Evolutionary conservation across 2,113 vertebrate species (phyloP).

Genomic region (Hydrochoerus hydrochaeris): DNA sequence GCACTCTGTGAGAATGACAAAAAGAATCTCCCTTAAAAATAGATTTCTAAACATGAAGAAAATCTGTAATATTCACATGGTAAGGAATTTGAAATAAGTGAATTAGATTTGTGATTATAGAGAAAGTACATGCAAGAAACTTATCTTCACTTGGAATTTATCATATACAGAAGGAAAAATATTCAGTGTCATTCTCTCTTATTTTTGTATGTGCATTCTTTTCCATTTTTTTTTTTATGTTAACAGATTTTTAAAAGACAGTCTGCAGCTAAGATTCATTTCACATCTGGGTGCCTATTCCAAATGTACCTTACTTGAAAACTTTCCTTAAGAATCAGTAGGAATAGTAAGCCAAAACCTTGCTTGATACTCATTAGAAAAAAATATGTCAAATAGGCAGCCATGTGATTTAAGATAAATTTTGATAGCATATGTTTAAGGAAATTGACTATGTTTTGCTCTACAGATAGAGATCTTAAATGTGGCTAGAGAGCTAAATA

Average conservation of each 20-base stretch:
- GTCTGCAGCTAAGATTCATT: neutral
- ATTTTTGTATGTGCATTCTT: neutral
- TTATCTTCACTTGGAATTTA: slow-evolving; percentile 40
- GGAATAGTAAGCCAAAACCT: neutral
- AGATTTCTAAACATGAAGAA: neutral
- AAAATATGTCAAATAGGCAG: slow-evolving; percentile 29
- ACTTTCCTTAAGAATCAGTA: slow-evolving; percentile 28
- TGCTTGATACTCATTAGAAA: neutral
- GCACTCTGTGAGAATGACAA: slow-evolving; percentile 36
- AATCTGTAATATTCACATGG: neutral
- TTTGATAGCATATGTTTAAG: slow-evolving; percentile 19
- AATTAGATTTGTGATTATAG: neutral
- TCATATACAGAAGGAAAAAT: neutral
- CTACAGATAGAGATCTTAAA: neutral
- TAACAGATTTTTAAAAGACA: neutral
- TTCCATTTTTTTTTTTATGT: slow-evolving; percentile 31
- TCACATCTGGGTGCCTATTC: neutral
- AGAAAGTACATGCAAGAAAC: neutral
- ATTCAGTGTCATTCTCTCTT: neutral
- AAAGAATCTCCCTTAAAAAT: neutral
- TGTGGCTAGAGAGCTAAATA: neutral
- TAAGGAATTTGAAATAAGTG: neutral
- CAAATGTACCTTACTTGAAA: slow-evolving; percentile 42
- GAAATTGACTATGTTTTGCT: neutral
- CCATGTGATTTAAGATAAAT: neutral